phyloP scores from a whole-genome alignment of 2,797 vertebrate species.

The Diglossa cyanea region DNA sequence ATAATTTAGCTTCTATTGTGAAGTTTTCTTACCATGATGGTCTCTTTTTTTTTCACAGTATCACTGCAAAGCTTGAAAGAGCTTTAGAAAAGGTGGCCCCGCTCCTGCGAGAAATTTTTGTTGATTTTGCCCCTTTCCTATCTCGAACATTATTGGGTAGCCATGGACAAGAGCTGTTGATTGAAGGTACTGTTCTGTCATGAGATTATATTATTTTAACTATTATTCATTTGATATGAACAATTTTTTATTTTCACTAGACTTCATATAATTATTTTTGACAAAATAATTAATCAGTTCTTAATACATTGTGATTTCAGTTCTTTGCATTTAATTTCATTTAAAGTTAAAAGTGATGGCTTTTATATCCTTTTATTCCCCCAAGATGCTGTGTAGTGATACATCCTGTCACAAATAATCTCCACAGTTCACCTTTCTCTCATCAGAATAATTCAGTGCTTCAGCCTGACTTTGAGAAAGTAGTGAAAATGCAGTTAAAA shows the following conservation, averaged over 20 bases:
- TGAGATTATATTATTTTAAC: not conserved
- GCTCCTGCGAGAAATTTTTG: slow-evolving; percentile 96
- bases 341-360: not conserved
- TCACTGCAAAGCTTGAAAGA: slow-evolving; percentile 97
- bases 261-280: not conserved
- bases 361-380: not conserved
- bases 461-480: not conserved
- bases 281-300: not conserved
- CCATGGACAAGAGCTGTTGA: slow-evolving; percentile 98
- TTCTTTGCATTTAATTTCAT: not conserved
- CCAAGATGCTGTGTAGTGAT: not conserved
- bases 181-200: slow-evolving; percentile 88
- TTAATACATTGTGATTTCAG: not conserved
- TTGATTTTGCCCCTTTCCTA: slow-evolving; percentile 97
- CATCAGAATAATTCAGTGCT: not conserved
- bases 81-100: slow-evolving; percentile 98
- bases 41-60: slow-evolving; percentile 80
- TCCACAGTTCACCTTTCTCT: not conserved
- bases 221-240: not conserved
- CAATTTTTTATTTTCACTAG: not conserved
- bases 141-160: slow-evolving; percentile 96
- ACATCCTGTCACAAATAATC: not conserved
- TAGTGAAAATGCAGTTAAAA: not conserved
- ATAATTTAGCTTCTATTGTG: not conserved
- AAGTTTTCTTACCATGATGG: slow-evolving; percentile 12